Evolutionary conservation across 2,888 invertebrate species (phyloP).

Genomic region (Tortricodes alternella): DNA sequence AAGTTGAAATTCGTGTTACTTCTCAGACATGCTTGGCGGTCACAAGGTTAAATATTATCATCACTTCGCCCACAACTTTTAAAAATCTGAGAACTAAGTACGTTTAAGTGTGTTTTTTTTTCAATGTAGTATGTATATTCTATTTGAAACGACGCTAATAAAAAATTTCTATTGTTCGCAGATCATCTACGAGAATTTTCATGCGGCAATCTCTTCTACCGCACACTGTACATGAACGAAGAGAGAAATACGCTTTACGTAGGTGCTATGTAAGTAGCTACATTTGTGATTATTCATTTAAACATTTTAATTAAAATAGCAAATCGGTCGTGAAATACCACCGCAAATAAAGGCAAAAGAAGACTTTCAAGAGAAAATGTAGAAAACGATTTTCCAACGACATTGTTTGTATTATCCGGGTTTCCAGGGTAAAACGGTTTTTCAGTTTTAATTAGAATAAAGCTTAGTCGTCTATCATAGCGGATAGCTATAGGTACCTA

Average conservation of each 20-base stretch:
- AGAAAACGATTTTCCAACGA: conserved; percentile 18
- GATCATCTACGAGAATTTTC: conserved; percentile 84
- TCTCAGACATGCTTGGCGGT: no score
- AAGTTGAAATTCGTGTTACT: no score
- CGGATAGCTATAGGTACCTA: background rate
- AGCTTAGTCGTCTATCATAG: background rate
- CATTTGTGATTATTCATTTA: conserved; percentile 20
- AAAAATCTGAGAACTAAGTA: no score
- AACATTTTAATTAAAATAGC: conserved; percentile 16
- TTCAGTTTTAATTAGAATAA: background rate
- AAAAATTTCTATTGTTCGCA: conserved; percentile 71
- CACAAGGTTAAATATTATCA: no score
- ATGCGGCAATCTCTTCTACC: conserved; percentile 84
- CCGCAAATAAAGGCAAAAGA: conserved; percentile 33
- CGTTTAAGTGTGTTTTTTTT: no score
- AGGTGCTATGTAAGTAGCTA: conserved; percentile 84
- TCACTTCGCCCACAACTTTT: no score
- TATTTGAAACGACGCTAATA: no score
- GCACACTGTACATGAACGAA: conserved; percentile 83
- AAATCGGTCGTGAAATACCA: conserved; percentile 28
- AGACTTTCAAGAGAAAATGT: conserved; percentile 12
- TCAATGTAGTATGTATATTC: no score
- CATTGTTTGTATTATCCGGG: conserved; percentile 20
- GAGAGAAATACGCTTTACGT: conserved; percentile 84
- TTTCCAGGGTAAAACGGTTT: background rate